Conservation (phyloP, 2,888 invertebrate genomes). For the Pterostichus niger region DNA sequence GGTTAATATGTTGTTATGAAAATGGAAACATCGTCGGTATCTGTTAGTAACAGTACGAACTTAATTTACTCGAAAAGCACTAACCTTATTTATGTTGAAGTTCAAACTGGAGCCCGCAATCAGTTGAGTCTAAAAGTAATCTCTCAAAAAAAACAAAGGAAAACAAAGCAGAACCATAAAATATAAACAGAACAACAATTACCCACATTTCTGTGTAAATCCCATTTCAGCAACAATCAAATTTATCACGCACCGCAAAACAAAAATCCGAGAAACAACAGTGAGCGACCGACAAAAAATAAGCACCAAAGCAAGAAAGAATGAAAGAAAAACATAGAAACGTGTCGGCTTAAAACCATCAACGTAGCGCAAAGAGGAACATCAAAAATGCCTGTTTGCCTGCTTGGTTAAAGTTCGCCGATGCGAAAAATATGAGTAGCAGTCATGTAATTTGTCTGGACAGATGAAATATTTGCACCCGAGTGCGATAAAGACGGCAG, state of each 20-base stretch:
- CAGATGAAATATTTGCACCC: conserved; percentile 63
- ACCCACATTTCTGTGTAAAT: conserved; percentile 45
- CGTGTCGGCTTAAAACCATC: conserved; percentile 62
- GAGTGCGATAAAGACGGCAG: conserved; percentile 5
- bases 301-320: conserved; percentile 6
- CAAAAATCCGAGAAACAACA: conserved; percentile 54
- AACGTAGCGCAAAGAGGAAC: background rate
- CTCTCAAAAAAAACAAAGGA: conserved; percentile 3
- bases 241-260: conserved; percentile 54
- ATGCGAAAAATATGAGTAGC: conserved; percentile 64
- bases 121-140: background rate
- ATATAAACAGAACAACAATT: conserved; percentile 53
- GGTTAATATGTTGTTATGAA: too few species aligned
- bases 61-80: background rate
- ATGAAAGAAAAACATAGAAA: conserved; percentile 48
- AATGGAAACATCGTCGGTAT: too few species aligned
- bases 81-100: background rate
- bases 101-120: background rate
- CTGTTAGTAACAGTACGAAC: background rate
- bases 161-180: conserved; percentile 23
- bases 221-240: conserved; percentile 54
- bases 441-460: conserved; percentile 66
- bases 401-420: conserved; percentile 61
- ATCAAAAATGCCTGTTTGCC: conserved; percentile 55
- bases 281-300: conserved; percentile 17